phyloP scores from a whole-genome alignment of 2,797 vertebrate genomes.

The Periophthalmus magnuspinnatus region DNA sequence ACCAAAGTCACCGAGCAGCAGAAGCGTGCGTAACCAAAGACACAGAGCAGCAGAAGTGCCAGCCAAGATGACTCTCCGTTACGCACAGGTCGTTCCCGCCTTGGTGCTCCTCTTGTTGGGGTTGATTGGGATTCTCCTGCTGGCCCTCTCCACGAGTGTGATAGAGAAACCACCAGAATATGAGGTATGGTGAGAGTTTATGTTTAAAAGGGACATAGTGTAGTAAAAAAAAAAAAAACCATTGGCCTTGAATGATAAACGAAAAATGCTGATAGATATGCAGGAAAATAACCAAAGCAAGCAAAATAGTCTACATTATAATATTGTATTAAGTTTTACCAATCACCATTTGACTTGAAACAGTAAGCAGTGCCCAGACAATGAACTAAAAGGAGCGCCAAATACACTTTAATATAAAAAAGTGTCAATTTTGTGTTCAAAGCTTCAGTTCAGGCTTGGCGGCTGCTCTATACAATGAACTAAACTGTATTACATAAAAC shows the following conservation, averaged over 20 bases:
- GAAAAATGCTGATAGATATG: too few relatives aligned
- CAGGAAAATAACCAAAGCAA: too few relatives aligned
- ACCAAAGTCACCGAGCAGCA: neutral
- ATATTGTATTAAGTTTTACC: neutral
- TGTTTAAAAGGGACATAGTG: neutral
- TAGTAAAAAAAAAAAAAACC: too few relatives aligned
- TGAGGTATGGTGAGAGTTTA: constrained; percentile 74
- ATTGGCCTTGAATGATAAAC: too few relatives aligned
- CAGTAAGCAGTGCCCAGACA: too few relatives aligned
- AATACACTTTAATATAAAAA: too few relatives aligned
- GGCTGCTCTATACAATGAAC: too few relatives aligned
- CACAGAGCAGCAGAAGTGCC: neutral
- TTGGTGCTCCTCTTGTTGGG: constrained; percentile 68
- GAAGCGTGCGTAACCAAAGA: neutral
- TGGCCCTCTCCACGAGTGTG: constrained; percentile 73
- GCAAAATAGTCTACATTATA: neutral
- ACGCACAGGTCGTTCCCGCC: constrained; percentile 25
- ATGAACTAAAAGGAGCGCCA: too few relatives aligned
- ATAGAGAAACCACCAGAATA: constrained; percentile 65
- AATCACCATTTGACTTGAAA: neutral
- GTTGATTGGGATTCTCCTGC: constrained; percentile 78
- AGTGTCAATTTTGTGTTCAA: too few relatives aligned
- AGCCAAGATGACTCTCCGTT: constrained; percentile 35
- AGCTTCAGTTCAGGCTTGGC: too few relatives aligned
- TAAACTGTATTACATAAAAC: too few relatives aligned